phyloP scores from a whole-genome alignment of 2,113 vertebrate genomes.

The Ceyx cyanopectus region DNA sequence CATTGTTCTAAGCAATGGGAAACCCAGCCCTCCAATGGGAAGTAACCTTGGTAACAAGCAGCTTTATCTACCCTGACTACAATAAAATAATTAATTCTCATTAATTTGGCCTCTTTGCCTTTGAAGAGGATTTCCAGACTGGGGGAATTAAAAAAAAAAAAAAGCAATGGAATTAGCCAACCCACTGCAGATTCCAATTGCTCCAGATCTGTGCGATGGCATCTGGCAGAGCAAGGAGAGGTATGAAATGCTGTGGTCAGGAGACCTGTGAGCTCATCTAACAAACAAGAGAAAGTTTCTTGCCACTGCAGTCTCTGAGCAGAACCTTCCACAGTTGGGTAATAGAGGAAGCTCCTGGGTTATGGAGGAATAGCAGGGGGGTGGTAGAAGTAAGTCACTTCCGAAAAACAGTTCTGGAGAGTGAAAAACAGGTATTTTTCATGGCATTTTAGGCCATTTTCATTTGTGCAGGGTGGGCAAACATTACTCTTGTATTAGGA shows the following conservation, averaged over 20 bases:
- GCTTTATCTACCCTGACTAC: background rate
- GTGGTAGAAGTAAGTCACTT: background rate
- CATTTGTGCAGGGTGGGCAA: background rate
- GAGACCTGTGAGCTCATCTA: background rate
- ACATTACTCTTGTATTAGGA: background rate
- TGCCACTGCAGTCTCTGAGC: background rate
- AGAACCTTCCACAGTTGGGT: fast-evolving
- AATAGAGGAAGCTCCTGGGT: background rate
- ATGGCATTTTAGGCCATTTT: background rate
- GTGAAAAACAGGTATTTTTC: background rate
- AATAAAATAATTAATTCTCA: background rate
- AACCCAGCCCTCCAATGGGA: background rate
- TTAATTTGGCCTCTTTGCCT: background rate
- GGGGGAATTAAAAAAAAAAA: too few species aligned
- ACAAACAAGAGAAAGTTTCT: background rate
- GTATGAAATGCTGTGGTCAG: background rate
- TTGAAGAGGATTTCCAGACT: background rate
- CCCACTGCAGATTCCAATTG: background rate
- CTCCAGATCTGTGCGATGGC: background rate
- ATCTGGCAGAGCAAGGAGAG: background rate
- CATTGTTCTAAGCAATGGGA: background rate
- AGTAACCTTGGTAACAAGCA: background rate
- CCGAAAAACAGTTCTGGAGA: background rate
- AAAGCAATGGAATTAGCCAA: background rate
- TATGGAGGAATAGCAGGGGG: fast-evolving